Evolutionary conservation across 2,888 invertebrate species (phyloP).

Genomic region (Monoplex corrugatus): DNA sequence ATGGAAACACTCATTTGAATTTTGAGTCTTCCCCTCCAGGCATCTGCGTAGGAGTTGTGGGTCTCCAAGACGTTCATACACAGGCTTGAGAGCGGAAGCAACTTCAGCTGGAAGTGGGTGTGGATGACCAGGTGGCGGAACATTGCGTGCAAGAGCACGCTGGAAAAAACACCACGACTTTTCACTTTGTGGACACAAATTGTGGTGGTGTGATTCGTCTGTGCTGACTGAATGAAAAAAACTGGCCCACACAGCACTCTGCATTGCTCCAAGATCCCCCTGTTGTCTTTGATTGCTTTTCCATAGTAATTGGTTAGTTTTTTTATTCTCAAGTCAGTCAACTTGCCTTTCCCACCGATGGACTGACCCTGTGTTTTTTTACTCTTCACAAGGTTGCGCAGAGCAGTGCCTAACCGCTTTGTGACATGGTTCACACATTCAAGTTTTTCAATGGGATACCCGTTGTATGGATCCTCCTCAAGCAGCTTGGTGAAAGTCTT

Average conservation of each 20-base stretch:
- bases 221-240: constrained; percentile 22
- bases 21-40: constrained; percentile 3
- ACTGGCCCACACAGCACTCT: constrained; percentile 24
- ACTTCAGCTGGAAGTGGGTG: background rate
- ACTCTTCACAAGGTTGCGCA: background rate
- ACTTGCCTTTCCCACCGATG: background rate
- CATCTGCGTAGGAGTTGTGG: background rate
- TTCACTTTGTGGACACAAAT: background rate
- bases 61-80: background rate
- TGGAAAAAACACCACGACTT: too few relatives aligned
- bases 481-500: background rate
- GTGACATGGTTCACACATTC: constrained; percentile 24
- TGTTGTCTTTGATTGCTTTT: constrained; percentile 32
- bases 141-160: too few relatives aligned
- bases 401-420: background rate
- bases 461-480: background rate
- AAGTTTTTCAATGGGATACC: constrained; percentile 6
- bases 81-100: background rate
- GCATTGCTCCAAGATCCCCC: background rate
- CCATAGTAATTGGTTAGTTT: background rate
- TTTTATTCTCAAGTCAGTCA: constrained; percentile 17
- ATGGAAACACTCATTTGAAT: constrained; percentile 10
- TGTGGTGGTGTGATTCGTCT: background rate
- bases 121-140: background rate
- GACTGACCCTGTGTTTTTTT: background rate